These are phyloP conservation scores for Protonibea diacanthus DNA, from an alignment of 2,797 vertebrate species.

Conservation along the genomic window DNA sequence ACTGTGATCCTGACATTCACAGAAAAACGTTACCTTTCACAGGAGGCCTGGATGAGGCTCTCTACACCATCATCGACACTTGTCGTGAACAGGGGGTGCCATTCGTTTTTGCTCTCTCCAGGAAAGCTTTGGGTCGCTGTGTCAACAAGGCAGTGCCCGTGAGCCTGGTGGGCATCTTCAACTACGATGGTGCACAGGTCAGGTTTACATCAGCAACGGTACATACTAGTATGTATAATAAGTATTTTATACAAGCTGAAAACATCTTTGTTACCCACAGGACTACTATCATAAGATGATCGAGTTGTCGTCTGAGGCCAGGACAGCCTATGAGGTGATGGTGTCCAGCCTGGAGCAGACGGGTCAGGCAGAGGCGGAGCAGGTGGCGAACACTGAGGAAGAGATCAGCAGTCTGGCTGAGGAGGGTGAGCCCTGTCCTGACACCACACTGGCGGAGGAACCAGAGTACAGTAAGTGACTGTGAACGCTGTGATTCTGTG, in stretches of 20 bases:
- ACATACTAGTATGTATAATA: not conserved
- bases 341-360: slow-evolving; percentile 81
- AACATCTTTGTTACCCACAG: slow-evolving; percentile 70
- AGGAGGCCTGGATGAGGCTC: slow-evolving; percentile 97
- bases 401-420: slow-evolving; percentile 50
- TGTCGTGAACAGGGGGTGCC: slow-evolving; percentile 95
- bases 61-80: slow-evolving; percentile 93
- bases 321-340: slow-evolving; percentile 92
- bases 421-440: slow-evolving; percentile 48
- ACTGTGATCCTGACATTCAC: not conserved
- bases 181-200: slow-evolving; percentile 98
- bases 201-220: slow-evolving; percentile 39
- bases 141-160: slow-evolving; percentile 97
- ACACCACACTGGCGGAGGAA: slow-evolving; percentile 77
- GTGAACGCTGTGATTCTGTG: not conserved
- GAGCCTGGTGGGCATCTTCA: slow-evolving; percentile 97
- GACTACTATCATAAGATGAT: slow-evolving; percentile 97
- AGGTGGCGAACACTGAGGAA: slow-evolving; percentile 31
- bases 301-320: slow-evolving; percentile 92
- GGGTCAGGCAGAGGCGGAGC: slow-evolving; percentile 49
- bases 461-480: slow-evolving; percentile 91
- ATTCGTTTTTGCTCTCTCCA: slow-evolving; percentile 95
- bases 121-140: slow-evolving; percentile 94
- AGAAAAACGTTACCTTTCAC: slow-evolving; percentile 12
- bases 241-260: not conserved